These are phyloP conservation scores for Coptodon bakossiorum DNA, from an alignment of 2,113 vertebrate species.

Conservation along the genomic window DNA sequence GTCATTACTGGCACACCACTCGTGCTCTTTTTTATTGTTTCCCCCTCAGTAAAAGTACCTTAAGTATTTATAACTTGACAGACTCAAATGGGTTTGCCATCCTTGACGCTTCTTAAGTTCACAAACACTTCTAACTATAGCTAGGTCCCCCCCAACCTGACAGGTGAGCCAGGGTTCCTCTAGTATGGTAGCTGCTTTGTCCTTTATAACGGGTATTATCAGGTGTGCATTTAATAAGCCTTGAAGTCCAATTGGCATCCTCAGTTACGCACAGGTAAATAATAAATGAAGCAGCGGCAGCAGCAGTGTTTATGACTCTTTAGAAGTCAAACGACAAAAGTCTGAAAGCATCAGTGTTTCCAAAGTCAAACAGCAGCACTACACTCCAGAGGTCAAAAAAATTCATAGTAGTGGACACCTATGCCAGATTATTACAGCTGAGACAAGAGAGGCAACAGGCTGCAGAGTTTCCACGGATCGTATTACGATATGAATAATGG, in stretches of 20 bases:
- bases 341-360: neutral
- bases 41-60: neutral
- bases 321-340: conserved; percentile 23
- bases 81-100: neutral
- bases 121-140: conserved; percentile 12
- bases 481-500: conserved; percentile 60
- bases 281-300: conserved; percentile 23
- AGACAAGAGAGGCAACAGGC: conserved; percentile 21
- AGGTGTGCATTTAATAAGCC: conserved; percentile 60
- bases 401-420: neutral
- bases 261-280: conserved; percentile 56
- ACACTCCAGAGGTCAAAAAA: neutral
- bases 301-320: conserved; percentile 20
- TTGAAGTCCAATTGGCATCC: conserved; percentile 58
- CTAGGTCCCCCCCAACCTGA: conserved; percentile 17
- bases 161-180: conserved; percentile 48
- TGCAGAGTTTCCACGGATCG: conserved; percentile 52
- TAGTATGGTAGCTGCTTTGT: conserved; percentile 11
- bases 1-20: neutral
- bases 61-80: neutral
- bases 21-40: neutral
- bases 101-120: neutral
- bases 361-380: conserved; percentile 19
- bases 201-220: conserved; percentile 56
- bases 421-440: conserved; percentile 35